These are phyloP conservation scores for Scomber japonicus DNA, from an alignment of 2,113 vertebrate genomes.

Conservation along the genomic window DNA sequence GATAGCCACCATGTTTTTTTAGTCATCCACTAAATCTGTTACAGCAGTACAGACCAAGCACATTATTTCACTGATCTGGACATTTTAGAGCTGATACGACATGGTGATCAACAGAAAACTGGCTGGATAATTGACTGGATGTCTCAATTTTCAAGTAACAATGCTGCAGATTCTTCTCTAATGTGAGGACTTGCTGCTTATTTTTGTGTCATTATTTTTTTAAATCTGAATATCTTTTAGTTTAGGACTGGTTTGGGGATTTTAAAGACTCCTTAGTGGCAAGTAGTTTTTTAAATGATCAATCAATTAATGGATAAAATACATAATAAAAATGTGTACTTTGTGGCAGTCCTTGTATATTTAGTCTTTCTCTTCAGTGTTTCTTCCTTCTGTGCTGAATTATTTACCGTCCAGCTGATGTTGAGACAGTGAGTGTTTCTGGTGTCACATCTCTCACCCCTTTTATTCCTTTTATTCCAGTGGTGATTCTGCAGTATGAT, in stretches of 20 bases:
- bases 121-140: no score
- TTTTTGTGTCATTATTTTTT: no score
- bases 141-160: no score
- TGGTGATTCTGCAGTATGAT: conserved; percentile 6
- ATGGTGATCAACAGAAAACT: no score
- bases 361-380: neutral
- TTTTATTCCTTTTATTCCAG: neutral
- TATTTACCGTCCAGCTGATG: conserved; percentile 37
- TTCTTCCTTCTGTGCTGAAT: conserved; percentile 31
- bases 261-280: no score
- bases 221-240: no score
- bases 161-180: no score
- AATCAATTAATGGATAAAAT: no score
- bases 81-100: no score
- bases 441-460: conserved; percentile 6
- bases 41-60: neutral
- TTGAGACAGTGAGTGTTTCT: conserved; percentile 9
- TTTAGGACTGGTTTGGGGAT: no score
- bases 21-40: neutral
- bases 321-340: neutral
- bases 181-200: no score
- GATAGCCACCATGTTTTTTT: neutral
- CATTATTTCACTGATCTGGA: neutral
- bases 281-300: no score
- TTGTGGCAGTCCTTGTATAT: neutral